Evolutionary conservation across 2,888 invertebrate species (phyloP).

Genomic region (Andricus quercusramuli): DNA sequence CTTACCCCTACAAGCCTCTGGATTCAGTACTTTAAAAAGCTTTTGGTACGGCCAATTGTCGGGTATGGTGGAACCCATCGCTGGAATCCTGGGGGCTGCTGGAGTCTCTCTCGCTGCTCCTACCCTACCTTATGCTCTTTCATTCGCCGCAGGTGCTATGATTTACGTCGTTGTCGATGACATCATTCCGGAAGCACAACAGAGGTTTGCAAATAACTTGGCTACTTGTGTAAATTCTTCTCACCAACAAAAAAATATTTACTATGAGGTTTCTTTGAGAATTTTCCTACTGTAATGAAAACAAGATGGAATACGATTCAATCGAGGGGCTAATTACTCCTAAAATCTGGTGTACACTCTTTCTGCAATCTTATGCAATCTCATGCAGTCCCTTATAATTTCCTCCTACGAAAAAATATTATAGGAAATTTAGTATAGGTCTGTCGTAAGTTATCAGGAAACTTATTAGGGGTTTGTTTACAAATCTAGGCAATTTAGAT

Average conservation of each 20-base stretch:
- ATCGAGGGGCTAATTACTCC: too few species aligned
- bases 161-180: slow-evolving; percentile 99
- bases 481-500: too few species aligned
- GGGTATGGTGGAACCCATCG: slow-evolving; percentile 98
- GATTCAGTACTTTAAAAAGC: slow-evolving; percentile 93
- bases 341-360: too few species aligned
- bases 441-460: too few species aligned
- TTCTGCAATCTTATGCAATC: too few species aligned
- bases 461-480: too few species aligned
- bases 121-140: slow-evolving; percentile 95
- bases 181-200: slow-evolving; percentile 98
- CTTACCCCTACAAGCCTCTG: slow-evolving; percentile 96
- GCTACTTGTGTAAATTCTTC: background rate
- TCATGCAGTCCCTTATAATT: too few species aligned
- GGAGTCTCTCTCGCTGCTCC: slow-evolving; percentile 92
- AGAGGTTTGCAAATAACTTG: slow-evolving; percentile 82
- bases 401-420: too few species aligned
- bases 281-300: background rate
- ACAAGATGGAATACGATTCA: background rate
- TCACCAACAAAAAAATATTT: background rate
- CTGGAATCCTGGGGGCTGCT: slow-evolving; percentile 94
- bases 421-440: too few species aligned
- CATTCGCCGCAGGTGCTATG: slow-evolving; percentile 99
- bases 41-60: slow-evolving; percentile 99
- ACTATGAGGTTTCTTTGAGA: background rate